Percentiles rank a stretch among this genome's conserved stretches.
phyloP scores from a whole-genome alignment of 2,888 invertebrate species.

The Drosophila demipolita region DNA sequence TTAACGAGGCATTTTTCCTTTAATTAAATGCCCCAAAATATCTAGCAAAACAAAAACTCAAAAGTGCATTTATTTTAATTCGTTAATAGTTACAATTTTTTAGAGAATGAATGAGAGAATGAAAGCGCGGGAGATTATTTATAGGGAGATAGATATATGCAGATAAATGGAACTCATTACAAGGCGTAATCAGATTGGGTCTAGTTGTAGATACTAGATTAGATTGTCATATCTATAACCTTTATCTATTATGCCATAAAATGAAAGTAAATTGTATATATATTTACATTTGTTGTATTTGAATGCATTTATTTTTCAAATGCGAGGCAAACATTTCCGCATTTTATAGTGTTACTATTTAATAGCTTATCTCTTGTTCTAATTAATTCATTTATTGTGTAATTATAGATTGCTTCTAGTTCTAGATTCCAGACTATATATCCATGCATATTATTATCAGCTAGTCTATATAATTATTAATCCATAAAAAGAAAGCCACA shows the following conservation, averaged over 20 bases:
- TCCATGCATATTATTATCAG: background rate
- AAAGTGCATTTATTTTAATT: slow-evolving; percentile 6
- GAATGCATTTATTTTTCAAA: slow-evolving; percentile 22
- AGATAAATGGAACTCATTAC: background rate
- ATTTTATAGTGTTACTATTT: slow-evolving; percentile 31
- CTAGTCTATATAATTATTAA: background rate
- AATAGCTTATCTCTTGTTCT: background rate
- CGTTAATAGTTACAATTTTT: background rate
- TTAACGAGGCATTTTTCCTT: slow-evolving; percentile 50
- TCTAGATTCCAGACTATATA: background rate
- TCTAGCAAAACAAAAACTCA: slow-evolving; percentile 23
- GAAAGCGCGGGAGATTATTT: background rate
- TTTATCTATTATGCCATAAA: background rate
- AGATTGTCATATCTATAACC: background rate
- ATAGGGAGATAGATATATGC: background rate
- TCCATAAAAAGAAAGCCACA: background rate
- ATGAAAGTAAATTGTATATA: background rate
- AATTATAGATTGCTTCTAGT: background rate
- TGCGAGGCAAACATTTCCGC: slow-evolving; percentile 45
- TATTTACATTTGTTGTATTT: slow-evolving; percentile 9
- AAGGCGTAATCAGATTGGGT: background rate
- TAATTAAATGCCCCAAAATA: slow-evolving; percentile 56
- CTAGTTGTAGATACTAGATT: background rate
- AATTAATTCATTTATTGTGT: background rate
- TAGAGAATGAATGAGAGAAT: background rate